Conservation (phyloP, 2,113 vertebrate genomes). For the Speoplatyrhinus poulsoni region DNA sequence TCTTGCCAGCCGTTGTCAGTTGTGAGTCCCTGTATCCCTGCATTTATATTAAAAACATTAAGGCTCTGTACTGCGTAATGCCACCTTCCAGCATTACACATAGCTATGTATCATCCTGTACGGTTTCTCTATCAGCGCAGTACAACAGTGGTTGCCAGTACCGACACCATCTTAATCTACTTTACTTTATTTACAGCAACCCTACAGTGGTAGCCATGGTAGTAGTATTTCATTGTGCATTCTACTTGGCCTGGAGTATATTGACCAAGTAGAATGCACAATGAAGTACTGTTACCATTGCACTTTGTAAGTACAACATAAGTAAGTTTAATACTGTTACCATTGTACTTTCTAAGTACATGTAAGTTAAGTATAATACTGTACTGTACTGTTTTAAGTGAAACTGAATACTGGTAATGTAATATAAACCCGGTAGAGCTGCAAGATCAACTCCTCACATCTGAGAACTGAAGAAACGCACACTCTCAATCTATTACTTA, state of each 20-base stretch:
- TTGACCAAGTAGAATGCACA: background rate
- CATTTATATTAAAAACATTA: too few species aligned
- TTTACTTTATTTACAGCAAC: background rate
- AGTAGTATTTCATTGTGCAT: background rate
- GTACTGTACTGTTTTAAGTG: background rate
- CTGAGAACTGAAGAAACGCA: background rate
- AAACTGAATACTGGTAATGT: background rate
- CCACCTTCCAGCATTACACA: too few species aligned
- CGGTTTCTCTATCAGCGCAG: background rate
- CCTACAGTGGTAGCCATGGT: background rate
- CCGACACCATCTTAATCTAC: background rate
- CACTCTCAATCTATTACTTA: slow-evolving; percentile 5
- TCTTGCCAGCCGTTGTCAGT: too few species aligned
- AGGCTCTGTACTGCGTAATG: too few species aligned
- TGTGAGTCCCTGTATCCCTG: too few species aligned
- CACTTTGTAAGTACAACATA: too few species aligned
- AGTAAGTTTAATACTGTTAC: too few species aligned
- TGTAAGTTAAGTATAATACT: too few species aligned
- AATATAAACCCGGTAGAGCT: background rate
- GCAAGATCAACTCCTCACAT: background rate
- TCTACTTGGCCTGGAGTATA: background rate
- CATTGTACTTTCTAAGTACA: too few species aligned
- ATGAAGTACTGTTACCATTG: background rate
- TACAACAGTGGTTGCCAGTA: background rate
- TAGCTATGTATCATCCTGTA: too few species aligned